Percentiles rank a stretch among this genome's conserved stretches.
Conservation (phyloP, 2,797 vertebrate species). For the Anguilla megastoma region DNA sequence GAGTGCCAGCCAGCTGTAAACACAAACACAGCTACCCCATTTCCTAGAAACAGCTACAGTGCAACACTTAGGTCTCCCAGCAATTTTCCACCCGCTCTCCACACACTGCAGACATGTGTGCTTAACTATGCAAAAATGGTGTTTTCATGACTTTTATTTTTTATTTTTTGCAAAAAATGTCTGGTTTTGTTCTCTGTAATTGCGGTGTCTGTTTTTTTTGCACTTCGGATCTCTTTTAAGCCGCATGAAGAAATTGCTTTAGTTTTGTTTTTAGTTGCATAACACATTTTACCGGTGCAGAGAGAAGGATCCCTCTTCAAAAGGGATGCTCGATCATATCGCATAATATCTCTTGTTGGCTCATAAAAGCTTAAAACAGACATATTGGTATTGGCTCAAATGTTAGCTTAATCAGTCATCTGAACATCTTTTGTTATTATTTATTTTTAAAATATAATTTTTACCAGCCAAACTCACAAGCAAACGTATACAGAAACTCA, state of each 20-base stretch:
- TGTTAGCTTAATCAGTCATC: not conserved
- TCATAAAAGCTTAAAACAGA: no score
- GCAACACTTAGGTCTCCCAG: constrained; percentile 65
- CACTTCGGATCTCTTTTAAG: constrained; percentile 47
- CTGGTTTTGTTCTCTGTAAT: constrained; percentile 60
- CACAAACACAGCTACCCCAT: constrained; percentile 58
- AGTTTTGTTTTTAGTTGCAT: constrained; percentile 58
- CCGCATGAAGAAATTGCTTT: constrained; percentile 43
- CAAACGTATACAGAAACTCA: not conserved
- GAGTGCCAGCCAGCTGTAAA: constrained; percentile 59
- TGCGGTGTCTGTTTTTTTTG: constrained; percentile 51
- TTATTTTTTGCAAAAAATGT: constrained; percentile 62
- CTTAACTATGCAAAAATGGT: constrained; percentile 59
- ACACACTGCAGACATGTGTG: constrained; percentile 55
- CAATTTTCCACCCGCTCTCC: constrained; percentile 67
- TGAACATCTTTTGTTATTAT: not conserved
- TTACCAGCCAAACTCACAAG: not conserved
- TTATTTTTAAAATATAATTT: not conserved
- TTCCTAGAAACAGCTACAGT: constrained; percentile 68
- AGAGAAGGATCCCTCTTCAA: no score
- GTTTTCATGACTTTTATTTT: constrained; percentile 64
- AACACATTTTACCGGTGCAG: constrained; percentile 39
- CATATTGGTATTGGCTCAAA: no score
- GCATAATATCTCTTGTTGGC: no score
- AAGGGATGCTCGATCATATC: no score